A percentile compares a stretch with the other conserved stretches of the same genome.
Conservation (phyloP, 2,888 invertebrate genomes). For the Vesta saturnalis region DNA sequence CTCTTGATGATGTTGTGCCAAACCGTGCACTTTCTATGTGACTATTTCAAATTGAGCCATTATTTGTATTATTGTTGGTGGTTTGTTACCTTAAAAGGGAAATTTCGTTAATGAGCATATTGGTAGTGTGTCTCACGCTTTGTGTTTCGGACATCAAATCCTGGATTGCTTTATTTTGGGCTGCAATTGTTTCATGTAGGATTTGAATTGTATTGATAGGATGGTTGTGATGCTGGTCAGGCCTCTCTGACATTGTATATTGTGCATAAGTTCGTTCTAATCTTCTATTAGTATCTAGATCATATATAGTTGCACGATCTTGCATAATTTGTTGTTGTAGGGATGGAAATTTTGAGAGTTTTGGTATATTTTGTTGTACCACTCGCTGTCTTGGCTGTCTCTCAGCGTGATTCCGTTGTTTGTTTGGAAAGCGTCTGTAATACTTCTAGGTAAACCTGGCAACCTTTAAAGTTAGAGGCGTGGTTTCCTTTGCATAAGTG, state of each 20-base stretch:
- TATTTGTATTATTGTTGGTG: constrained; percentile 6
- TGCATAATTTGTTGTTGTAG: neutral
- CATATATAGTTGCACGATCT: neutral
- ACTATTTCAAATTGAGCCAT: constrained; percentile 7
- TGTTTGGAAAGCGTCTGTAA: constrained; percentile 2
- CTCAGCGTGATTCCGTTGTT: constrained; percentile 2
- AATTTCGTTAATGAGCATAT: constrained; percentile 13
- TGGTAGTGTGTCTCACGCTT: constrained; percentile 12
- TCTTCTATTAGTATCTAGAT: neutral
- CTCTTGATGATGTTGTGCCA: constrained; percentile 8
- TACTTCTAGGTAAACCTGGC: constrained; percentile 11
- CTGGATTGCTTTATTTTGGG: neutral
- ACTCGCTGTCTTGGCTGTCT: neutral
- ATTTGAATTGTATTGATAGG: neutral
- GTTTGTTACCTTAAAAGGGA: constrained; percentile 10
- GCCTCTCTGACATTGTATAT: neutral
- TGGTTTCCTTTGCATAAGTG: constrained; percentile 6
- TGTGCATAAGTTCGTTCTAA: neutral
- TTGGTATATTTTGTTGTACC: constrained; percentile 5
- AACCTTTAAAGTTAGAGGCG: constrained; percentile 8
- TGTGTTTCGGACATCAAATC: constrained; percentile 9
- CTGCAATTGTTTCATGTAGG: neutral
- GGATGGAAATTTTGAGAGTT: constrained; percentile 3
- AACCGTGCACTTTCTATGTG: constrained; percentile 9
- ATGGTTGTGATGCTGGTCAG: neutral